These are phyloP conservation scores for Halisarca cf. caerulea DNA, from an alignment of 37 sponge, comb jelly and placozoan species.

Conservation along the genomic window DNA sequence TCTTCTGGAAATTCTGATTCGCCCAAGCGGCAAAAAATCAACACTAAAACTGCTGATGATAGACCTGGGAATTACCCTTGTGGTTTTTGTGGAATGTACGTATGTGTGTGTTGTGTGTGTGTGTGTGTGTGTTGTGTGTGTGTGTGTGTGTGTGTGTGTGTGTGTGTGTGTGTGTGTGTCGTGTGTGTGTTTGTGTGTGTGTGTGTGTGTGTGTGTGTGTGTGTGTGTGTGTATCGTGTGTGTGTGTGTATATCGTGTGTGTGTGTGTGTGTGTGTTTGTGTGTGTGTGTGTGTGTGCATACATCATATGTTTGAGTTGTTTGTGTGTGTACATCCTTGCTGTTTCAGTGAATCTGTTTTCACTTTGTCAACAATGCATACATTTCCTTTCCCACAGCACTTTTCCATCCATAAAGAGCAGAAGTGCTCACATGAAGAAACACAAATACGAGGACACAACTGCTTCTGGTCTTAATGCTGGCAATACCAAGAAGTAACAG, in stretches of 20 bases:
- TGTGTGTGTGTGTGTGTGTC: conserved; percentile 30
- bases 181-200: no score
- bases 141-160: conserved; percentile 33
- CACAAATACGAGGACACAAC: conserved; percentile 53
- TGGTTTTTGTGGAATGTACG: conserved; percentile 77
- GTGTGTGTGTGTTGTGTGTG: background rate
- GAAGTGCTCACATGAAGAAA: conserved; percentile 97
- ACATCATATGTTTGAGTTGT: no score
- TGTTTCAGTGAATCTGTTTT: no score
- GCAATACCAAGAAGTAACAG: no score
- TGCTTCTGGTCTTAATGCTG: background rate
- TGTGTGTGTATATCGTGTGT: no score
- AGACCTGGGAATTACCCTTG: conserved; percentile 74
- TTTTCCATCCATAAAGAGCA: conserved; percentile 90
- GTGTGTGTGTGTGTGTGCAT: no score
- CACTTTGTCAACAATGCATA: no score
- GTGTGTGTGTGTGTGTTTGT: no score
- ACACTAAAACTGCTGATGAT: conserved; percentile 63
- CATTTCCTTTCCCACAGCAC: conserved; percentile 54
- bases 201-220: no score
- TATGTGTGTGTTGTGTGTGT: no score
- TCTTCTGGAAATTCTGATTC: conserved; percentile 1
- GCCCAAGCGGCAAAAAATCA: conserved; percentile 20
- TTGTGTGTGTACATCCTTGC: no score
- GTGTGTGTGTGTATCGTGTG: no score